Conservation (phyloP, 2,113 vertebrate species). For the Scortum barcoo region DNA sequence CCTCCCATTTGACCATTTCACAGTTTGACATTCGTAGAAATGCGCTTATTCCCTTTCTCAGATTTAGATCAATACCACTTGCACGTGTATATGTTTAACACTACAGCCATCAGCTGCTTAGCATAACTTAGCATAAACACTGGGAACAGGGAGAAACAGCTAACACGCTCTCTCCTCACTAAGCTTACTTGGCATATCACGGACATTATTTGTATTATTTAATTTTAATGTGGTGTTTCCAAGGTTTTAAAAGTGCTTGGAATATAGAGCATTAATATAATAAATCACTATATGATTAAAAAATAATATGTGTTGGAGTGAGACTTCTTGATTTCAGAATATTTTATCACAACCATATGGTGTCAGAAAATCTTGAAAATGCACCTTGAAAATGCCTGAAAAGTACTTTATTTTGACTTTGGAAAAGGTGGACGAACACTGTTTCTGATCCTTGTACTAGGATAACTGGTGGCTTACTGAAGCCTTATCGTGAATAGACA, state of each 20-base stretch:
- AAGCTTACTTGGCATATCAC: neutral
- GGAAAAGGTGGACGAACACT: neutral
- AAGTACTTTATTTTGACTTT: no score
- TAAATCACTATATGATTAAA: no score
- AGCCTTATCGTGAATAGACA: neutral
- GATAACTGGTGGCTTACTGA: neutral
- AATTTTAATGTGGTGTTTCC: no score
- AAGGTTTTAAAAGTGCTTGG: no score
- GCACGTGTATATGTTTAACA: neutral
- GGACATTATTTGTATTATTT: neutral
- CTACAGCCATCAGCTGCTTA: neutral
- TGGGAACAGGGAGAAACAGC: neutral
- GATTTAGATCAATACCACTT: neutral
- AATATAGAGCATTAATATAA: no score
- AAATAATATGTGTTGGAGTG: no score
- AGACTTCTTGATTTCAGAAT: no score
- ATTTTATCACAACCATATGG: no score
- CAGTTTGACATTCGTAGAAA: constrained; percentile 1
- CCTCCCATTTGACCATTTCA: neutral
- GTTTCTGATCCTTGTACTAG: neutral
- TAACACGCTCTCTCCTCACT: neutral
- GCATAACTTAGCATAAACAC: neutral
- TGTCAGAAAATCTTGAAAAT: no score
- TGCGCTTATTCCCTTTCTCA: neutral
- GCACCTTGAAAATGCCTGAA: no score